Conservation (phyloP, 1,140 invertebrate species). For the Ostrea edulis region DNA sequence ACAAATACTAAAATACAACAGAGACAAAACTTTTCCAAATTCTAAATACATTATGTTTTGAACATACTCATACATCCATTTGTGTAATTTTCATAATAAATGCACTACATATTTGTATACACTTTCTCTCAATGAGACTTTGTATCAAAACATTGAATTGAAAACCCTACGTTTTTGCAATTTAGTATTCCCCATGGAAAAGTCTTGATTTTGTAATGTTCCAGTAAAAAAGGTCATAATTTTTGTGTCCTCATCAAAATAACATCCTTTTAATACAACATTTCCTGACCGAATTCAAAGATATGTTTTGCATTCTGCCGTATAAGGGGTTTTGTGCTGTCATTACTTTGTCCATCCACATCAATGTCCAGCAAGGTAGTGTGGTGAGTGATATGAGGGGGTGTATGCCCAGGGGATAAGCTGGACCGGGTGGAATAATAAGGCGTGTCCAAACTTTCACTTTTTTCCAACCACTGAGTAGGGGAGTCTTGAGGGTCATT, state of each 20-base stretch:
- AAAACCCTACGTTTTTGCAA: background rate
- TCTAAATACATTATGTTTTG: conserved; percentile 10
- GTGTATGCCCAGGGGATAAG: conserved; percentile 76
- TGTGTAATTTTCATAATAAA: background rate
- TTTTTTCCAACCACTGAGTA: conserved; percentile 54
- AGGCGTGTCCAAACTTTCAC: conserved; percentile 64
- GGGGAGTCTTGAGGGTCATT: conserved; percentile 54
- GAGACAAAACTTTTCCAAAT: conserved; percentile 7
- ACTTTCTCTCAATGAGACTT: background rate
- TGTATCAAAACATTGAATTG: background rate
- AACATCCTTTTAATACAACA: conserved; percentile 49
- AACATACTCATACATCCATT: conserved; percentile 2
- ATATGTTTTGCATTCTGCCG: conserved; percentile 53
- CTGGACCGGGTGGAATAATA: conserved; percentile 74
- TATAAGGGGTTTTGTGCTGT: conserved; percentile 83
- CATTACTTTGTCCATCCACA: conserved; percentile 84
- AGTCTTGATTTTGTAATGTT: background rate
- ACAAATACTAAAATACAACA: conserved; percentile 22
- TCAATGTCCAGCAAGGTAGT: conserved; percentile 84
- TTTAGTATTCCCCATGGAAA: background rate
- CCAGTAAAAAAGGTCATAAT: background rate
- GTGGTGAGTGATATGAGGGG: conserved; percentile 76
- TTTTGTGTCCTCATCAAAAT: conserved; percentile 1
- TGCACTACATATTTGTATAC: background rate
- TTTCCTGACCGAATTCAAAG: conserved; percentile 47